These are phyloP conservation scores for Euplagia quadripunctaria DNA, from an alignment of 2,888 invertebrate genomes.

Conservation along the genomic window DNA sequence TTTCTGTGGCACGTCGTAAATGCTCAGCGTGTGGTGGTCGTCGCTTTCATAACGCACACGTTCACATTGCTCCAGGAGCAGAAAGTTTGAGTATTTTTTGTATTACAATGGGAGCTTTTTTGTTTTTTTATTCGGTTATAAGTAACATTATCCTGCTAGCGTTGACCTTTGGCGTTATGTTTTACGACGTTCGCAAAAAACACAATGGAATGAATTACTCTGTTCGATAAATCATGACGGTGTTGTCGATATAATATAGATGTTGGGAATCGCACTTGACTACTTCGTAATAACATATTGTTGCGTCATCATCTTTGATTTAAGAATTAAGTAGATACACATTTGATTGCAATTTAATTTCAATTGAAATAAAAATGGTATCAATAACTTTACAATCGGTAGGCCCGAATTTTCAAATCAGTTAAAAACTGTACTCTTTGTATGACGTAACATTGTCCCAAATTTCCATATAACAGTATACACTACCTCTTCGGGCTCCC, in stretches of 20 bases:
- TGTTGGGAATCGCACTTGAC: slow-evolving; percentile 41
- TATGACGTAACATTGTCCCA: slow-evolving; percentile 13
- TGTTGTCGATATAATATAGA: slow-evolving; percentile 40
- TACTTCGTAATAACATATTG: slow-evolving; percentile 31
- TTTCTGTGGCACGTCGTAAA: slow-evolving; percentile 72
- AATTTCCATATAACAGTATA: slow-evolving; percentile 24
- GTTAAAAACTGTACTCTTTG: slow-evolving; percentile 5
- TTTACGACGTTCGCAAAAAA: slow-evolving; percentile 56
- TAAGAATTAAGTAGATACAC: slow-evolving; percentile 4
- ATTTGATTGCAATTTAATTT: not conserved
- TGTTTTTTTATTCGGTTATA: slow-evolving; percentile 48
- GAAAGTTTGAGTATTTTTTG: slow-evolving; percentile 43
- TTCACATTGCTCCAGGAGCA: slow-evolving; percentile 13
- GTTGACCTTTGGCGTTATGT: slow-evolving; percentile 66
- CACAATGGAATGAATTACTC: slow-evolving; percentile 59
- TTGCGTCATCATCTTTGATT: slow-evolving; percentile 31
- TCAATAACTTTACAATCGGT: not conserved
- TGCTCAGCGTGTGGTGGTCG: slow-evolving; percentile 63
- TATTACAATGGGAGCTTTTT: slow-evolving; percentile 59
- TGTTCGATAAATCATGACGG: slow-evolving; percentile 53
- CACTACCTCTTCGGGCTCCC: slow-evolving; percentile 14
- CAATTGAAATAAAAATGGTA: not conserved
- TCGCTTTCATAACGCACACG: slow-evolving; percentile 24
- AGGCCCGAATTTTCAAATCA: not conserved
- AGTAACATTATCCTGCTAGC: slow-evolving; percentile 65